A percentile compares a stretch with the other conserved stretches of the same genome.
Conservation (phyloP, 2,113 vertebrate species). For the Genyomyrus donnyi region DNA sequence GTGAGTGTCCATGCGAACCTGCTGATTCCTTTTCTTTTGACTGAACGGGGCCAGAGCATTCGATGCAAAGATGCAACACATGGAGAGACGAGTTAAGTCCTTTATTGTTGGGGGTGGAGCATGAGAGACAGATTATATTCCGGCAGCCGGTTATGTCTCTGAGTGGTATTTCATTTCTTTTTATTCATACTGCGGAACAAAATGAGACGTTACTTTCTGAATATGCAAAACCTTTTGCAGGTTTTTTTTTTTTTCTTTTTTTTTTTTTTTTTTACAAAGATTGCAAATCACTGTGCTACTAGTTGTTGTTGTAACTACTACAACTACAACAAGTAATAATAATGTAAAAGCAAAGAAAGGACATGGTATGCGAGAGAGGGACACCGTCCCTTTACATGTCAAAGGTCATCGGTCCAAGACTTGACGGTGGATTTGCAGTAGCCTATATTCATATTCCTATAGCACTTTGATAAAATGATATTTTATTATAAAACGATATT, state of each 20-base stretch:
- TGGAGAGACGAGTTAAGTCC: not conserved
- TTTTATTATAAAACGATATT: not conserved
- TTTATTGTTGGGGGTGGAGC: not conserved
- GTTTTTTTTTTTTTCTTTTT: no score
- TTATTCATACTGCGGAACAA: not conserved
- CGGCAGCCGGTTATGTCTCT: not conserved
- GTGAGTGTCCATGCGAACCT: not conserved
- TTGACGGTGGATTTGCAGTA: not conserved
- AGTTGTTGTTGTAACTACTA: no score
- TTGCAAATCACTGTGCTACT: no score
- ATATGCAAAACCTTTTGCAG: not conserved
- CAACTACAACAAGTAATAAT: not conserved
- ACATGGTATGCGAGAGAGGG: no score
- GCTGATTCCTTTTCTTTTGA: not conserved
- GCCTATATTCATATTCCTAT: no score
- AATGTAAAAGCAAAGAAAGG: no score
- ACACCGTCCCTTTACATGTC: not conserved
- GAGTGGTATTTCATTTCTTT: not conserved
- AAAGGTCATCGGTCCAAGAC: not conserved
- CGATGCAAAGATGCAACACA: not conserved
- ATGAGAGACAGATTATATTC: not conserved
- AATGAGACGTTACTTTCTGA: not conserved
- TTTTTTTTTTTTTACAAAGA: no score
- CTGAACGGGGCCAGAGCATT: not conserved
- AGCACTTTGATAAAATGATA: not conserved